Evolutionary conservation across 2,113 vertebrate species (phyloP), one percentile per base, ranked within the genome.

Genomic region (Aptenodytes patagonicus): DNA sequence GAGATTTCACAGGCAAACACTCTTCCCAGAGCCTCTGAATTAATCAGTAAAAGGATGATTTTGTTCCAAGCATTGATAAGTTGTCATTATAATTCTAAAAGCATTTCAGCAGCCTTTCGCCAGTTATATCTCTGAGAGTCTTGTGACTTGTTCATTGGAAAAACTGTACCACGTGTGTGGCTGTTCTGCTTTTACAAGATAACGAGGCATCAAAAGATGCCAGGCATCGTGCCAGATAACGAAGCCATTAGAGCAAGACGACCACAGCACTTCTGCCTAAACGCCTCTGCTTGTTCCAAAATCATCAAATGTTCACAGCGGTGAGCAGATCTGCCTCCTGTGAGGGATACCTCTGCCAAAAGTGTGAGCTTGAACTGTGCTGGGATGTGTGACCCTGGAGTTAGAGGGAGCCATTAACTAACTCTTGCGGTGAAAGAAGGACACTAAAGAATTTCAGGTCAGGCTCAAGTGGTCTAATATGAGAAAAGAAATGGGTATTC

Each of bases 71-170:
- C 93, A 95, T 87, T 89, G 93, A 92, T 96, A 95, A 97, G 73
- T 94, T 95, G 88, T 95, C 95, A 95, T 97, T 95, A 93, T 95
- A 90, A 97, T 97, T 97, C 95, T 92, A 88, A 90, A 84, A 97
- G 91, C 96, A 95, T 98, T 97, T 98, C 97, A 96, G 66, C 96
- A 96, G 93, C 78, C 70, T 5, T 89, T 73, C 40, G 20, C 64
- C 42, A 62, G 77, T 89, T 55, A 29, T 76, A 90, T 87, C 90
- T 94, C 93, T 60, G 82, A 73, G 84, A 90, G 94, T 91, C 97
- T 73, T 93, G 89, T 97, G 98, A 98, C 96, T 96, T 73, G 85
- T 49, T 95, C 92, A 46, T 79, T 93, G 95, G 94, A 85, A 96
- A 91, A 96, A 66, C 89, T 20, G 69, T 22, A 87, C 87, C 94